Base-by-base conservation (phyloP, 2,797 vertebrate species). In the Chrysocyon brachyurus region DNA sequence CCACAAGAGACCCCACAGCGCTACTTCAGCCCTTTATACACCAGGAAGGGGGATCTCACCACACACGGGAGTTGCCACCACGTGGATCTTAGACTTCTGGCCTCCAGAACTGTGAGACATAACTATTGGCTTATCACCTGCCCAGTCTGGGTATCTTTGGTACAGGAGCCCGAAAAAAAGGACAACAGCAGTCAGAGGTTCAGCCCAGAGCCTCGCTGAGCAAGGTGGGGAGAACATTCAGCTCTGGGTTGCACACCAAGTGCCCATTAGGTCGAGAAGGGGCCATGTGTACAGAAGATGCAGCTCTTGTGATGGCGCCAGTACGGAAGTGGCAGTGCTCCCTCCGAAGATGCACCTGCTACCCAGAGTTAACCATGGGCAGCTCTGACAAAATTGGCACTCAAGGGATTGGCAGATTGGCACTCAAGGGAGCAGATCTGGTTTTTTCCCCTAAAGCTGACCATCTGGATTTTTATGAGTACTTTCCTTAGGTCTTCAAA, bases 331-430 rank as follows among this genome's bases (percentile, higher is more conserved):
- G 6, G 40, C 49, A 49, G 59, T 15, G 22, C 6, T 16, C n/a
- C 72, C 28, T n/a, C 70, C 11, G 8, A 54, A 66, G 79, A 26
- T 5, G 6, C 15, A 22, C 64, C 31, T 11, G 12, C 11, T 11
- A 33, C 12, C 49, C 7, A 4, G 0, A 1, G 10, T n/a, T 0
- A 7, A 26, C 68, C 33, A 12, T 31, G 7, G 6, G n/a, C 0
- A 5, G 1, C 12, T 75, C 24, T 1, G 1, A 10, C 54, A 40
- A 68, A 15, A 19, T 7, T 6, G 24, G 14, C 28, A 6, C 12
- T 36, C 31, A n/a, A n/a, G n/a, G n/a, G n/a, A n/a, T n/a, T n/a
- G n/a, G n/a, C n/a, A n/a, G n/a, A n/a, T n/a, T n/a, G n/a, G n/a
- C n/a, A n/a, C n/a, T n/a, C n/a, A n/a, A n/a, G n/a, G 1, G 33